Conservation (phyloP, 2,888 invertebrate species). For the Synergus japonicus region DNA sequence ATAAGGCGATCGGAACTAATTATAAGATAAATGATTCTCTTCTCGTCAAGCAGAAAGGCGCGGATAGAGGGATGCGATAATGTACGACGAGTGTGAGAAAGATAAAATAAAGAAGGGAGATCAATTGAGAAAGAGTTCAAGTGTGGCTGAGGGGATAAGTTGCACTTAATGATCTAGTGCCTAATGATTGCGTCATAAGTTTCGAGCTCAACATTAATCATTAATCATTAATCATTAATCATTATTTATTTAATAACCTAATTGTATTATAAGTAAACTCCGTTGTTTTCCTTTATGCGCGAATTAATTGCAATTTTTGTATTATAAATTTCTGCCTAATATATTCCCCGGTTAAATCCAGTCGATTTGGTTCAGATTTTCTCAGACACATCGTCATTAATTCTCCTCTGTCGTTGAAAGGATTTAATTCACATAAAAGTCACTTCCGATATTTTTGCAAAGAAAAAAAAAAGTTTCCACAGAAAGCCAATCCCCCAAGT, state of each 20-base stretch:
- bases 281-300: too few species aligned
- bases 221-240: too few species aligned
- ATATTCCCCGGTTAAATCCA: too few species aligned
- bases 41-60: constrained; percentile 1
- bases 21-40: constrained; percentile 26
- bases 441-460: background rate
- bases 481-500: constrained; percentile 27
- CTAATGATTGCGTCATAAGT: too few species aligned
- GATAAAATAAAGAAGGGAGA: background rate
- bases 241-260: too few species aligned
- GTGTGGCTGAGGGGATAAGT: too few species aligned
- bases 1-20: constrained; percentile 26
- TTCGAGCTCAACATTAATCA: too few species aligned
- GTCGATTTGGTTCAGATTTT: background rate
- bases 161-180: too few species aligned
- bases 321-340: too few species aligned
- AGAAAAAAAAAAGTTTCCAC: constrained; percentile 7
- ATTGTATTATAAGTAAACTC: too few species aligned
- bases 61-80: constrained; percentile 1
- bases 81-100: background rate
- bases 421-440: constrained; percentile 12
- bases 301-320: too few species aligned
- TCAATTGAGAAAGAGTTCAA: too few species aligned
- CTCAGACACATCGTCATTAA: background rate
- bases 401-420: background rate